These are phyloP conservation scores for Telmatochromis sp. DNA, from an alignment of 2,113 vertebrate genomes.

Conservation along the genomic window DNA sequence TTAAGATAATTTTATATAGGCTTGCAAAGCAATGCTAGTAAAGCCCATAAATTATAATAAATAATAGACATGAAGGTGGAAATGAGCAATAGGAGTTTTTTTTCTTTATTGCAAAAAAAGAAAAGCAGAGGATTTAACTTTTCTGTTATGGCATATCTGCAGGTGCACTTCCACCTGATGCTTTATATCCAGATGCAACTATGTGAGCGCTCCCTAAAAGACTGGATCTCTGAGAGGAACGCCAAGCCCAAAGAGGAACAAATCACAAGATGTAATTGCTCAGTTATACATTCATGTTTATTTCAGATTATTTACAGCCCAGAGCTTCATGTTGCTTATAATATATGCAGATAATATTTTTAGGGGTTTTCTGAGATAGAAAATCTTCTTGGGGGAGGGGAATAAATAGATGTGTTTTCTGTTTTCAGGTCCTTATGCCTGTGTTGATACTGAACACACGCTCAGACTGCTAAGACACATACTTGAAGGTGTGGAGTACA, in stretches of 20 bases:
- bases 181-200: constrained; percentile 98
- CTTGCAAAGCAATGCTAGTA: background rate
- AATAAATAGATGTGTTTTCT: background rate
- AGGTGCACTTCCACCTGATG: constrained; percentile 88
- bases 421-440: constrained; percentile 69
- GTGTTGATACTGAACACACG: constrained; percentile 71
- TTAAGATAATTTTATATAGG: background rate
- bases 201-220: constrained; percentile 88
- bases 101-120: background rate
- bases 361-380: background rate
- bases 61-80: background rate
- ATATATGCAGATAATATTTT: background rate
- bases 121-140: background rate
- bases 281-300: background rate
- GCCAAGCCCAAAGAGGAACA: constrained; percentile 30
- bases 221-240: constrained; percentile 88
- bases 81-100: background rate
- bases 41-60: background rate
- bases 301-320: background rate
- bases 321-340: background rate
- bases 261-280: constrained; percentile 32
- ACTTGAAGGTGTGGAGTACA: constrained; percentile 86
- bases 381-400: background rate
- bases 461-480: constrained; percentile 79
- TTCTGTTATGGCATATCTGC: background rate